Conservation (phyloP, 2,888 invertebrate species). For the Eugnorisma glareosa region DNA sequence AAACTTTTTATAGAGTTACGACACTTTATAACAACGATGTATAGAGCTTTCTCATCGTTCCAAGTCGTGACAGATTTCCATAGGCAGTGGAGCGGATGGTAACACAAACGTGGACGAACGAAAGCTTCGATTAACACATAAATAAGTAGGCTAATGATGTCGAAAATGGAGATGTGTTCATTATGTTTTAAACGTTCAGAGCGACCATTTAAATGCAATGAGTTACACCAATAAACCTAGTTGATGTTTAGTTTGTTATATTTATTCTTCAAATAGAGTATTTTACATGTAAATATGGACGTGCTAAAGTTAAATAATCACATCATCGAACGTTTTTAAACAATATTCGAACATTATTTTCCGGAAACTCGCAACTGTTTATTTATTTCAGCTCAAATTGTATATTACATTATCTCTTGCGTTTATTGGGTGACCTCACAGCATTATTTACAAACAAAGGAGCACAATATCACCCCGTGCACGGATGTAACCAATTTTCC, state of each 20-base stretch:
- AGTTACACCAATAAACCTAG: slow-evolving; percentile 36
- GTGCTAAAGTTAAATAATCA: slow-evolving; percentile 43
- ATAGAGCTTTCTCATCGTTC: slow-evolving; percentile 61
- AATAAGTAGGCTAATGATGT: slow-evolving; percentile 64
- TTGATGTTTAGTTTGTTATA: slow-evolving; percentile 38
- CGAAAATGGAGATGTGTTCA: slow-evolving; percentile 61
- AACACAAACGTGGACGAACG: slow-evolving; percentile 39
- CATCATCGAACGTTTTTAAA: slow-evolving; percentile 26
- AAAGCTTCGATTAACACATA: slow-evolving; percentile 44
- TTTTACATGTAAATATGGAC: slow-evolving; percentile 50
- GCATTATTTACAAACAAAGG: slow-evolving; percentile 60
- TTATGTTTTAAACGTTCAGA: slow-evolving; percentile 55
- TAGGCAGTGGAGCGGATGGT: slow-evolving; percentile 50
- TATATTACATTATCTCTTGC: slow-evolving; percentile 16
- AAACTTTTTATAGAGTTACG: slow-evolving; percentile 45
- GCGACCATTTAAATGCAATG: slow-evolving; percentile 57
- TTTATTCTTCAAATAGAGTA: slow-evolving; percentile 22
- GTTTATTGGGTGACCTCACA: slow-evolving; percentile 39
- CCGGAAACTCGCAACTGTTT: slow-evolving; percentile 40
- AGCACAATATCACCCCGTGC: slow-evolving; percentile 36
- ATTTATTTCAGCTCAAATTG: slow-evolving; percentile 42
- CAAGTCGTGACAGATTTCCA: slow-evolving; percentile 66
- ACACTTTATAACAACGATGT: slow-evolving; percentile 42
- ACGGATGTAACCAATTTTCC: slow-evolving; percentile 64
- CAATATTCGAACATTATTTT: slow-evolving; percentile 24